A percentile compares a stretch with the other conserved stretches of the same genome.
These are phyloP conservation scores for Protobothrops flavoviridis DNA, from an alignment of 2,113 vertebrate species.

Conservation along the genomic window DNA sequence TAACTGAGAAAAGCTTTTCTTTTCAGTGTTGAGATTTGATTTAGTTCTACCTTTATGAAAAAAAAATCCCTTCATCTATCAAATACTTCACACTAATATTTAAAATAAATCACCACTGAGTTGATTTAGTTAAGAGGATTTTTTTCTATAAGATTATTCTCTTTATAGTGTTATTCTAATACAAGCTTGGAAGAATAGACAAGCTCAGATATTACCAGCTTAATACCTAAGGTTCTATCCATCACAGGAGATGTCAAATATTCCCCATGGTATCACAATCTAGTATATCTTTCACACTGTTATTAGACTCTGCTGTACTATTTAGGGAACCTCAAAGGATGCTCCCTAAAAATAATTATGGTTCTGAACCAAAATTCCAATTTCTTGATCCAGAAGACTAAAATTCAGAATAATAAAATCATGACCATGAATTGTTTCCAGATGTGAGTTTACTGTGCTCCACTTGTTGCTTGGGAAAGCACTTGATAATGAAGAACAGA, in stretches of 20 bases:
- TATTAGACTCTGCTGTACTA: not conserved
- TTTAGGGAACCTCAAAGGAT: not conserved
- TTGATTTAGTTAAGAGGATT: not conserved
- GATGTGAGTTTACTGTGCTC: not conserved
- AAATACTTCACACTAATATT: not conserved
- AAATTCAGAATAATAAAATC: not conserved
- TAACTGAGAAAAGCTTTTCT: not conserved
- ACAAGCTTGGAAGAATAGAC: not conserved
- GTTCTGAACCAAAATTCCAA: not conserved
- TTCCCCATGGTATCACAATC: not conserved
- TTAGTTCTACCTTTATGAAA: not conserved
- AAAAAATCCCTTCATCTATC: not conserved
- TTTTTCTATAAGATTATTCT: not conserved
- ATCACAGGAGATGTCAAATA: not conserved
- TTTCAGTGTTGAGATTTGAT: not conserved
- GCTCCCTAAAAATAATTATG: not conserved
- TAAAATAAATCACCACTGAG: constrained; percentile 3
- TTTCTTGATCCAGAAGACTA: not conserved
- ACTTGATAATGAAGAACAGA: not conserved
- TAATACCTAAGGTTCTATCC: not conserved
- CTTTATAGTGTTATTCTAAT: not conserved
- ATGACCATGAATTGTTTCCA: not conserved
- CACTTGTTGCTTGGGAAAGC: not conserved
- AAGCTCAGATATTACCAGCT: not conserved
- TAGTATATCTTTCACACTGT: too few species aligned